phyloP scores from a whole-genome alignment of 2,888 invertebrate species.

The Xestoiulus laeticollis region DNA sequence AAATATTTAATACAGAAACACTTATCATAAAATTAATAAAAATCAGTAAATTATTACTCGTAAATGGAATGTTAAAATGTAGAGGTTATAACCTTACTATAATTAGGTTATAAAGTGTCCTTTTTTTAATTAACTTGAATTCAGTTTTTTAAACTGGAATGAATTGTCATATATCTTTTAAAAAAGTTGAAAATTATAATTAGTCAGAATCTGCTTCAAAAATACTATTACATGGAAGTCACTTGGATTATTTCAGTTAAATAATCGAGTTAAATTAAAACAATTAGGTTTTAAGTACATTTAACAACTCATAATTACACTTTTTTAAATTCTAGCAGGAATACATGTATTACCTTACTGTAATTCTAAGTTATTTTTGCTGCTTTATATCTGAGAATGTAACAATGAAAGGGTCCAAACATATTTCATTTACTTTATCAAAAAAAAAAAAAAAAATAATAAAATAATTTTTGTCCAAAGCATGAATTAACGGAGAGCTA shows the following conservation, averaged over 20 bases:
- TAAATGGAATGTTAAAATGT: background rate
- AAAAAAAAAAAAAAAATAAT: too few species aligned
- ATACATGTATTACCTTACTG: too few species aligned
- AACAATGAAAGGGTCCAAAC: too few species aligned
- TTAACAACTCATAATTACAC: background rate
- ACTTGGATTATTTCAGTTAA: conserved; percentile 10
- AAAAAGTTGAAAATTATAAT: background rate
- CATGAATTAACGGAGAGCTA: too few species aligned
- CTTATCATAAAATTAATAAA: background rate
- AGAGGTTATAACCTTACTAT: background rate
- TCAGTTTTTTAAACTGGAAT: too few species aligned
- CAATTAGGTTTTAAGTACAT: background rate
- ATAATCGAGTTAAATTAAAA: background rate
- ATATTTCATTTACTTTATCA: too few species aligned
- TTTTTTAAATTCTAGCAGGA: too few species aligned
- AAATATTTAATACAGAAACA: background rate
- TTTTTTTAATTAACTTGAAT: too few species aligned
- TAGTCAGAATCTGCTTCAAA: background rate
- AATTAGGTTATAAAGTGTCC: background rate
- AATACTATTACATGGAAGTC: background rate
- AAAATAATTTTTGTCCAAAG: too few species aligned
- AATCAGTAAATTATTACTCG: background rate
- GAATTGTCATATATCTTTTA: too few species aligned
- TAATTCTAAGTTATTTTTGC: too few species aligned
- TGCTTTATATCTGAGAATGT: too few species aligned